Conservation (phyloP, 2,113 vertebrate genomes). For the Bettongia penicillata region DNA sequence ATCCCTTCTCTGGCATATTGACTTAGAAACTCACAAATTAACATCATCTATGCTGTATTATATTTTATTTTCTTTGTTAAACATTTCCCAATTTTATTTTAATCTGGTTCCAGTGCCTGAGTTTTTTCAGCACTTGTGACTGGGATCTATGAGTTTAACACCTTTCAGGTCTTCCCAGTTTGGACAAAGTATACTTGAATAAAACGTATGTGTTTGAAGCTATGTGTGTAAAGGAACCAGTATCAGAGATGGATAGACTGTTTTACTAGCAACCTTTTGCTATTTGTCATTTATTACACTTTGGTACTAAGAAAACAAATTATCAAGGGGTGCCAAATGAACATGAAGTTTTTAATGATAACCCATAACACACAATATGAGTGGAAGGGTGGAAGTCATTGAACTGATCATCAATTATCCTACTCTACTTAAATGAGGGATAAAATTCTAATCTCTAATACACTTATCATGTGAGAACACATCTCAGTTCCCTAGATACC, state of each 20-base stretch:
- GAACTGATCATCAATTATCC: background rate
- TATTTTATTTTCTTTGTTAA: background rate
- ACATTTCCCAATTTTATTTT: background rate
- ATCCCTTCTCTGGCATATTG: background rate
- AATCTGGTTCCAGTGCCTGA: background rate
- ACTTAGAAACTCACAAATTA: background rate
- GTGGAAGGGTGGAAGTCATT: background rate
- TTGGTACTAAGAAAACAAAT: background rate
- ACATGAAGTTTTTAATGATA: background rate
- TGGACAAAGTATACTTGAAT: background rate
- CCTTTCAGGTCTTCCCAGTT: background rate
- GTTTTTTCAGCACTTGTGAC: background rate
- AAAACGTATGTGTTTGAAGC: background rate
- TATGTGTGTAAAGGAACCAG: background rate
- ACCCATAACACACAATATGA: background rate
- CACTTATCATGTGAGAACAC: background rate
- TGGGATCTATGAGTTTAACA: rapidly evolving
- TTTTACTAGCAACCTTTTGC: background rate
- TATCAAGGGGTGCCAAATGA: background rate
- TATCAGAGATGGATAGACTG: constrained; percentile 19
- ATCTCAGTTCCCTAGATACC: background rate
- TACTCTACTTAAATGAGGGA: background rate
- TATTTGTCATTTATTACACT: background rate
- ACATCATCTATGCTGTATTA: background rate
- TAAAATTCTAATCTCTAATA: background rate